phyloP scores from a whole-genome alignment of 2,888 invertebrate genomes.

The Chydorus sphaericus region DNA sequence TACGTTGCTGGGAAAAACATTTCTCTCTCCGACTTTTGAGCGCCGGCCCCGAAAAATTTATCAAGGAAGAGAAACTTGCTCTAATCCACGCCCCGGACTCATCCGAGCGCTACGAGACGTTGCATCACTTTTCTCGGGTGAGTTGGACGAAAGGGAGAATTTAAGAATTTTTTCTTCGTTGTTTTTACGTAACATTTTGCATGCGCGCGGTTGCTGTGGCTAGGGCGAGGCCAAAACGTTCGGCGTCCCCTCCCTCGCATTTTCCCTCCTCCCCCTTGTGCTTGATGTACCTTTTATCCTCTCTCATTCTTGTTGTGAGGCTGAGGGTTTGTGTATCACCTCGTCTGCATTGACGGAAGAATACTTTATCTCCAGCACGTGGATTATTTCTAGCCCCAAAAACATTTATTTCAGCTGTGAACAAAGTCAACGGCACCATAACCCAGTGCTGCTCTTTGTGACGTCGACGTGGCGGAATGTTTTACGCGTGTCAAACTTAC shows the following conservation, averaged over 20 bases:
- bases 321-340: background rate
- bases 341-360: too few species aligned
- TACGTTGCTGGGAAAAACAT: background rate
- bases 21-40: background rate
- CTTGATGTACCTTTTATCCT: background rate
- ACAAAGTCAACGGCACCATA: background rate
- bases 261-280: constrained; percentile 1
- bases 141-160: background rate
- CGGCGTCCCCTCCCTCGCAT: background rate
- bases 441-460: constrained; percentile 2
- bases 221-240: constrained; percentile 2
- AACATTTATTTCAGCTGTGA: background rate
- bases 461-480: background rate
- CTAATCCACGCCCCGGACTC: background rate
- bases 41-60: background rate
- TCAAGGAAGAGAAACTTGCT: background rate
- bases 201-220: background rate
- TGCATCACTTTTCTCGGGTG: constrained; percentile 4
- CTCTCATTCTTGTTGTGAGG: background rate
- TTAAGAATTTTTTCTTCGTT: background rate
- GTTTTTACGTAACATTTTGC: background rate
- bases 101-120: background rate
- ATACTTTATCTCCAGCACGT: too few species aligned
- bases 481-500: background rate
- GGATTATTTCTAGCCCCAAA: background rate